These are phyloP conservation scores for Aphelocoma coerulescens DNA, from an alignment of 2,113 vertebrate genomes.

Conservation along the genomic window DNA sequence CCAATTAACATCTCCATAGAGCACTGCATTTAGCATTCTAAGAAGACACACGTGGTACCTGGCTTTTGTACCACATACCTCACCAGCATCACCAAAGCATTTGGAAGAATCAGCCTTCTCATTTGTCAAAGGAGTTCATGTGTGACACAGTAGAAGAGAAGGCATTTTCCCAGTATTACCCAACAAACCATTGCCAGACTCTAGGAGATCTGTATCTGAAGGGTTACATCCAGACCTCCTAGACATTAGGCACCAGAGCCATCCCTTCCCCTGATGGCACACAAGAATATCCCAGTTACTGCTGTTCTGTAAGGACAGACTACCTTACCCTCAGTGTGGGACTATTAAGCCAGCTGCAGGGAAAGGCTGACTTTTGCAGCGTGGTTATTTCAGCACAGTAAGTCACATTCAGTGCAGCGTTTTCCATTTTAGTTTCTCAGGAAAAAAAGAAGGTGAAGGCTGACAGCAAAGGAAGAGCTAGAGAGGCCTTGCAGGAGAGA, in stretches of 20 bases:
- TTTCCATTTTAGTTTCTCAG: neutral
- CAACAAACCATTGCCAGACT: neutral
- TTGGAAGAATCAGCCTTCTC: neutral
- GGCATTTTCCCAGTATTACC: neutral
- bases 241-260: neutral
- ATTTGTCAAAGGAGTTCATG: neutral
- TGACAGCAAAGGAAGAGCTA: neutral
- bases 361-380: neutral
- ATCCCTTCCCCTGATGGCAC: neutral
- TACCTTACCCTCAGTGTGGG: neutral
- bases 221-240: neutral
- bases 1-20: neutral
- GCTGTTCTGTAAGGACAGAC: neutral
- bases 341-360: neutral
- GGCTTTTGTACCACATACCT: neutral
- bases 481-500: neutral
- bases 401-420: neutral
- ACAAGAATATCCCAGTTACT: neutral
- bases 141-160: rapidly evolving
- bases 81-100: neutral
- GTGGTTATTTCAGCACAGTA: neutral
- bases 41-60: neutral
- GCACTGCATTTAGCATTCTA: neutral
- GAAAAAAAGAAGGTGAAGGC: neutral
- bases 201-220: neutral